These are phyloP conservation scores for Podabrus alpinus DNA, from an alignment of 2,888 invertebrate genomes.

Conservation along the genomic window DNA sequence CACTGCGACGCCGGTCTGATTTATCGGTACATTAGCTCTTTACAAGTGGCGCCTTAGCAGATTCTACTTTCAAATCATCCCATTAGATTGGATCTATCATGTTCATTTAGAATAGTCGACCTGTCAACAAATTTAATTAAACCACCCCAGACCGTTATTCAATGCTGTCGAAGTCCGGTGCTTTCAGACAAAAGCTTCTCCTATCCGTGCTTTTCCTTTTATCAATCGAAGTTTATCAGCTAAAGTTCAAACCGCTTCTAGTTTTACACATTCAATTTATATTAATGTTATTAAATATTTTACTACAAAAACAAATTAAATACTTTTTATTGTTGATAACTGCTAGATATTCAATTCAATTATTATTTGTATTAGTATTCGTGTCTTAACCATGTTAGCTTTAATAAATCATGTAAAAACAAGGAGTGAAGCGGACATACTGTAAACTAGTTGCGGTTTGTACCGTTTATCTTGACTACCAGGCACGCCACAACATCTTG, in stretches of 20 bases:
- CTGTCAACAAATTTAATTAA: slow-evolving; percentile 32
- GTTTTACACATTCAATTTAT: neutral
- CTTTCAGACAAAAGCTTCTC: slow-evolving; percentile 23
- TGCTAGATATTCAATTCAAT: slow-evolving; percentile 26
- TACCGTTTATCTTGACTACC: slow-evolving; percentile 33
- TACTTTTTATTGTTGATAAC: neutral
- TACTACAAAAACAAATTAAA: neutral
- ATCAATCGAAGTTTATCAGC: neutral
- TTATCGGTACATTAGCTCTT: slow-evolving; percentile 46
- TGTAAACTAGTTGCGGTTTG: slow-evolving; percentile 28
- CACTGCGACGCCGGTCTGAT: slow-evolving; percentile 39
- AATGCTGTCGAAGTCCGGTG: slow-evolving; percentile 27
- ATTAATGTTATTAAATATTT: neutral
- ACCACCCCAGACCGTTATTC: slow-evolving; percentile 28
- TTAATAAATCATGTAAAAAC: slow-evolving; percentile 31
- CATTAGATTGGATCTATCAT: slow-evolving; percentile 26
- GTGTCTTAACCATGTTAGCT: slow-evolving; percentile 17
- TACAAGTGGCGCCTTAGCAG: slow-evolving; percentile 34
- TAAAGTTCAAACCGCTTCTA: neutral
- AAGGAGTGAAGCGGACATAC: slow-evolving; percentile 27
- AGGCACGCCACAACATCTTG: slow-evolving; percentile 28
- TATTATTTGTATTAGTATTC: slow-evolving; percentile 27
- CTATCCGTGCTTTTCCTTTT: slow-evolving; percentile 8
- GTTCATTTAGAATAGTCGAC: slow-evolving; percentile 29
- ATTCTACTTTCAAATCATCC: slow-evolving; percentile 31